Percentiles rank a stretch among this genome's conserved stretches.
Evolutionary conservation across 2,888 invertebrate genomes (phyloP).

Genomic region (Lithodes maja): DNA sequence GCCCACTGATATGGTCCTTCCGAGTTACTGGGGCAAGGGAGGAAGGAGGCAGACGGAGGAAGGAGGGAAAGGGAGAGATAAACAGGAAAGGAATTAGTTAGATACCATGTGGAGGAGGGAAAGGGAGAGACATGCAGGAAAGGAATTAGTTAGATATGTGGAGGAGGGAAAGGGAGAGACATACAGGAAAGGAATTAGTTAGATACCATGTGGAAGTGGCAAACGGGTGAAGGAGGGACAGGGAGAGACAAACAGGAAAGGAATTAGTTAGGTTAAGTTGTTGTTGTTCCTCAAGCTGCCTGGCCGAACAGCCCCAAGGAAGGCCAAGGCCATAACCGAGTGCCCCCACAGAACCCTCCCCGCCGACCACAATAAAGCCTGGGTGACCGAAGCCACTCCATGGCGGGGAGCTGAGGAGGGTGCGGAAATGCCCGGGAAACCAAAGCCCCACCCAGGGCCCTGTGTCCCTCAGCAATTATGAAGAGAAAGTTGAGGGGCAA

Average conservation of each 20-base stretch:
- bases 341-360: too few relatives aligned
- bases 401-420: too few relatives aligned
- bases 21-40: background rate
- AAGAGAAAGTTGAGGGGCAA: too few relatives aligned
- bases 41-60: background rate
- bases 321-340: too few relatives aligned
- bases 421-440: too few relatives aligned
- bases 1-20: background rate
- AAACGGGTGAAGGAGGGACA: background rate
- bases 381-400: too few relatives aligned
- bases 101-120: background rate
- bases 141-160: background rate
- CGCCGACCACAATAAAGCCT: too few relatives aligned
- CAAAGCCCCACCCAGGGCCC: too few relatives aligned
- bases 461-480: too few relatives aligned
- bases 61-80: background rate
- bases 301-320: too few relatives aligned
- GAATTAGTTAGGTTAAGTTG: background rate
- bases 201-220: background rate
- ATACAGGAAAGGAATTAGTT: too few relatives aligned
- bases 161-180: background rate
- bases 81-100: background rate
- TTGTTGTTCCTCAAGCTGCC: too few relatives aligned
- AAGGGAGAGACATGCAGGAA: background rate
- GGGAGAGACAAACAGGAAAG: background rate